Conservation (phyloP, 2,888 invertebrate species). For the Temnothorax ravouxi region DNA sequence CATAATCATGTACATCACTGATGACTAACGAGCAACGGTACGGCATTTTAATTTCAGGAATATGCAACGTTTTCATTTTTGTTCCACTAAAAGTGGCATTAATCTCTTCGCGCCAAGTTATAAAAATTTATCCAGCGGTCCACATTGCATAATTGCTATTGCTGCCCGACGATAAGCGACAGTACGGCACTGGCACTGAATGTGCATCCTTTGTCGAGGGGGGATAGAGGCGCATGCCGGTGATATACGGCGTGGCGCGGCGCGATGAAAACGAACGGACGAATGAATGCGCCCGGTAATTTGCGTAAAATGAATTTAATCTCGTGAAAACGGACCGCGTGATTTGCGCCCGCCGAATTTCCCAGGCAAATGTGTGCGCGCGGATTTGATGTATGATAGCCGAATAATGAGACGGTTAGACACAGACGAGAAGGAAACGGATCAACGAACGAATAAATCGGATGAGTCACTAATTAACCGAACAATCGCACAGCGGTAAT, state of each 20-base stretch:
- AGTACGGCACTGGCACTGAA: slow-evolving; percentile 46
- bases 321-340: slow-evolving; percentile 66
- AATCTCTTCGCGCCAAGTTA: slow-evolving; percentile 13
- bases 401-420: slow-evolving; percentile 28
- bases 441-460: slow-evolving; percentile 31
- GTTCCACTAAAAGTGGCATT: slow-evolving; percentile 41
- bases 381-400: slow-evolving; percentile 27
- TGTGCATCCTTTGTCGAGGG: slow-evolving; percentile 45
- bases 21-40: not conserved
- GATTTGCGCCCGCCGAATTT: slow-evolving; percentile 55
- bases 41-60: slow-evolving; percentile 22
- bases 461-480: not conserved
- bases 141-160: slow-evolving; percentile 32
- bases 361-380: slow-evolving; percentile 29
- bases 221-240: slow-evolving; percentile 34
- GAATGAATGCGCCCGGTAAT: slow-evolving; percentile 70
- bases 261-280: slow-evolving; percentile 59
- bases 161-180: slow-evolving; percentile 36
- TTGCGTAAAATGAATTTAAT: slow-evolving; percentile 73
- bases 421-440: not conserved
- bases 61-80: slow-evolving; percentile 29
- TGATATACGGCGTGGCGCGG: slow-evolving; percentile 41
- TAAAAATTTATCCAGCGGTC: slow-evolving; percentile 43
- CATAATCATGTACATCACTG: not conserved
- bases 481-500: not conserved